Evolutionary conservation across 2,888 invertebrate genomes (phyloP), one percentile per base, ranked within the genome.

Genomic region (Drosophila mimetica): DNA sequence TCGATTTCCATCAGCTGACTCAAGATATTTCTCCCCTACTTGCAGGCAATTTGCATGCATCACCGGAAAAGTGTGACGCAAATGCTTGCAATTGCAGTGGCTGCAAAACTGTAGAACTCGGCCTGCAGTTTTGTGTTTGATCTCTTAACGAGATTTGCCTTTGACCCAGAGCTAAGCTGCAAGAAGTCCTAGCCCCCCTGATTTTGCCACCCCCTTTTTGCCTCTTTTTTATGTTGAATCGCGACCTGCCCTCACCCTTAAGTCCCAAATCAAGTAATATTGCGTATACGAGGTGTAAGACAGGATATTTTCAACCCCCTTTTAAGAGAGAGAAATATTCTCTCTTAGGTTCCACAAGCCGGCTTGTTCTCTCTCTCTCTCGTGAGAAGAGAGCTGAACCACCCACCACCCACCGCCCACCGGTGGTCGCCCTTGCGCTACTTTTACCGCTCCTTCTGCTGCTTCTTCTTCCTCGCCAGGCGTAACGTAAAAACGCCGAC

Each of bases 401-500:
- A 87, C 67, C 79, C 76, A 88, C 79, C 88, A 70, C 79, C 71
- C 64, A 77, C 61, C 52, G 36, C 72, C 65, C 79, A 81, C 86
- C 67, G 76, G 71, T 70, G 53, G 60, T 67, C 84, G 84, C 84
- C 84, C 84, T 85, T 85, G 84, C 84, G 84, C 84, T 85, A 89
- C 88, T 87, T 89, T 88, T 74, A 53, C 53, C 53, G 53, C 39
- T 36, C 51, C 30, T 30, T 11, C 30, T 30, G 11, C 48, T 25
- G 25, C 25, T 52, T 60, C 48, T 59, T 47, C 46, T 69, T 51
- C 53, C 36, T 54, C 52, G 53, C 74, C 52, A 59, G 58, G 65
- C 71, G 75, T 73, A 73, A 73, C 70, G 73, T 72, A 72, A 72
- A 72, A 72, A 74, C 59, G 60, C 32, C 47, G 59, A 46, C 75